Evolutionary conservation across 2,888 invertebrate species (phyloP).

Genomic region (Trissolcus japonicus): DNA sequence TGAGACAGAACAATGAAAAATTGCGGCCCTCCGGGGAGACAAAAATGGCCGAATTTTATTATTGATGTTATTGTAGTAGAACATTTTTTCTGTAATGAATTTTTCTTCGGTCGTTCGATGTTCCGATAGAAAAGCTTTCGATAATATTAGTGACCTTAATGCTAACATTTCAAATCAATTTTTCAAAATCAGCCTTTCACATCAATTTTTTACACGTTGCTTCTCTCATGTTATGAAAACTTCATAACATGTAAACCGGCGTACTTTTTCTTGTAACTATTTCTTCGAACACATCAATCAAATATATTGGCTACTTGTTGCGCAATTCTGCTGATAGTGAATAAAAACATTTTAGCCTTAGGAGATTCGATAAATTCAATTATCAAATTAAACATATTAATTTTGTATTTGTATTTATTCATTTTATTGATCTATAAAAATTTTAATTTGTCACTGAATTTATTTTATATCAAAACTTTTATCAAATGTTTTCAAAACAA

Average conservation of each 20-base stretch:
- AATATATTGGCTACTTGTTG: constrained; percentile 26
- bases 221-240: constrained; percentile 41
- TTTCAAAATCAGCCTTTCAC: constrained; percentile 52
- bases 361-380: too few species aligned
- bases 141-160: constrained; percentile 40
- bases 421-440: too few species aligned
- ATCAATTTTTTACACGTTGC: constrained; percentile 49
- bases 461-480: too few species aligned
- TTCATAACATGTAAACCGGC: constrained; percentile 37
- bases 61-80: constrained; percentile 38
- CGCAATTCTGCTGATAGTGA: too few species aligned
- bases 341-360: too few species aligned
- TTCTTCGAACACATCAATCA: constrained; percentile 31
- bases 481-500: too few species aligned
- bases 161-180: constrained; percentile 42
- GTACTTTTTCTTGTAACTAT: constrained; percentile 22
- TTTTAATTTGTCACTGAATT: too few species aligned
- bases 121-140: constrained; percentile 32
- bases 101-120: constrained; percentile 33
- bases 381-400: too few species aligned
- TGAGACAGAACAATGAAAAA: constrained; percentile 26
- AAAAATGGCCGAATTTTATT: constrained; percentile 25
- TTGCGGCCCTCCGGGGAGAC: constrained; percentile 20
- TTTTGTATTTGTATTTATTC: too few species aligned
- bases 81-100: constrained; percentile 38